These are phyloP conservation scores for Hydraecia micacea DNA, from an alignment of 2,888 invertebrate species.

Conservation along the genomic window DNA sequence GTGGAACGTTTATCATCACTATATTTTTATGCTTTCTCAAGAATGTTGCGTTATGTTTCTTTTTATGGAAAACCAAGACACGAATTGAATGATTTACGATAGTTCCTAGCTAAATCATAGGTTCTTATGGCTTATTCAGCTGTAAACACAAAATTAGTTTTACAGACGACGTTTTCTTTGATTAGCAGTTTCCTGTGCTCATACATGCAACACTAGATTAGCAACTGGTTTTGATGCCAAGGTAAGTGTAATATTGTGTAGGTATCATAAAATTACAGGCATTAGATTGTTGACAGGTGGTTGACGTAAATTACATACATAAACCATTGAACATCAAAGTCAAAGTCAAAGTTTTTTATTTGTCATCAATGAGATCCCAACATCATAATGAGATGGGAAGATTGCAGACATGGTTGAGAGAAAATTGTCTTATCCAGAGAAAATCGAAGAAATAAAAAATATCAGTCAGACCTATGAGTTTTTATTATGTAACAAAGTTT, in stretches of 20 bases:
- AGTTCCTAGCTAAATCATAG: background rate
- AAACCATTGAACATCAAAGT: background rate
- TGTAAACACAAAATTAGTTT: conserved; percentile 1
- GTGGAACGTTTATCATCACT: background rate
- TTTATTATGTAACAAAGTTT: background rate
- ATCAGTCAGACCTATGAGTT: background rate
- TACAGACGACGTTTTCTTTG: conserved; percentile 14
- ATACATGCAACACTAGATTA: conserved; percentile 11
- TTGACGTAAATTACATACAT: background rate
- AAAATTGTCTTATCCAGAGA: background rate
- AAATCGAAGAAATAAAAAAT: background rate
- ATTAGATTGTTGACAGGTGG: background rate
- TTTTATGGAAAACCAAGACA: background rate
- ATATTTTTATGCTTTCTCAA: background rate
- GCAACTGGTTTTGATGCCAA: conserved; percentile 9
- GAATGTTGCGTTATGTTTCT: background rate
- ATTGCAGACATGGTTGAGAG: background rate
- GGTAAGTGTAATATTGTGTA: background rate
- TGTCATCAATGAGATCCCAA: no score
- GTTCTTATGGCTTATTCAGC: background rate
- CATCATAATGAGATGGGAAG: background rate
- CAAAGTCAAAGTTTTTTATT: no score
- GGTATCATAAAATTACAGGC: background rate
- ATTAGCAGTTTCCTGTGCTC: conserved; percentile 31
- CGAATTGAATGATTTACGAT: background rate